Conservation (phyloP, 35 echinoderm and acorn worm genomes). For the Acanthaster planci region DNA sequence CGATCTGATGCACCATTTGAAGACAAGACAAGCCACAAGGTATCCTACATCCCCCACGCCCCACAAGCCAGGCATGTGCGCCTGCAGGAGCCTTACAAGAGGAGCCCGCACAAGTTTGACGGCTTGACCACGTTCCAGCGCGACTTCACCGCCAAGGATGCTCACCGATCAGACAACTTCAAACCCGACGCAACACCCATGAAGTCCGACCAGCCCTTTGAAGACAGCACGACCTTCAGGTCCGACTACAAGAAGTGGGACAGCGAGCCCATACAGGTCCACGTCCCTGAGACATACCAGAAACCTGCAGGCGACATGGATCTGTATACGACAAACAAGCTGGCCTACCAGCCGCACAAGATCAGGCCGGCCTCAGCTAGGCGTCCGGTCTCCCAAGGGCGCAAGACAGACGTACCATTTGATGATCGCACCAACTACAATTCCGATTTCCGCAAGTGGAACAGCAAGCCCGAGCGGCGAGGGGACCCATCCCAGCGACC, state of each 20-base stretch:
- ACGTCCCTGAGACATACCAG: slow-evolving; percentile 67
- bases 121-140: slow-evolving; percentile 80
- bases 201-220: slow-evolving; percentile 84
- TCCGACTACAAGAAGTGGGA: slow-evolving; percentile 79
- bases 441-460: slow-evolving; percentile 86
- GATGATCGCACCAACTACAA: slow-evolving; percentile 95
- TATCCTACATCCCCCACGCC: slow-evolving; percentile 81
- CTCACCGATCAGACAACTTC: slow-evolving; percentile 60
- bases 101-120: slow-evolving; percentile 81
- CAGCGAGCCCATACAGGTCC: slow-evolving; percentile 45
- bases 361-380: slow-evolving; percentile 63
- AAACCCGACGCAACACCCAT: slow-evolving; percentile 69
- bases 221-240: slow-evolving; percentile 90
- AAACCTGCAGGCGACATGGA: slow-evolving; percentile 87
- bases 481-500: slow-evolving; percentile 82
- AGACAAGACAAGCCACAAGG: slow-evolving; percentile 81
- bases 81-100: slow-evolving; percentile 55
- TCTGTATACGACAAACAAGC: slow-evolving; percentile 67
- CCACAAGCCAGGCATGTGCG: slow-evolving; percentile 71
- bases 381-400: slow-evolving; percentile 50
- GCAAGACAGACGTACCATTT: slow-evolving; percentile 69
- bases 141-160: slow-evolving; percentile 71
- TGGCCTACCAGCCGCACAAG: slow-evolving; percentile 77
- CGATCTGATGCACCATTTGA: slow-evolving; percentile 79
- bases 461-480: slow-evolving; percentile 58